phyloP scores from a whole-genome alignment of 2,113 vertebrate species.

The Onychostruthus taczanowskii region DNA sequence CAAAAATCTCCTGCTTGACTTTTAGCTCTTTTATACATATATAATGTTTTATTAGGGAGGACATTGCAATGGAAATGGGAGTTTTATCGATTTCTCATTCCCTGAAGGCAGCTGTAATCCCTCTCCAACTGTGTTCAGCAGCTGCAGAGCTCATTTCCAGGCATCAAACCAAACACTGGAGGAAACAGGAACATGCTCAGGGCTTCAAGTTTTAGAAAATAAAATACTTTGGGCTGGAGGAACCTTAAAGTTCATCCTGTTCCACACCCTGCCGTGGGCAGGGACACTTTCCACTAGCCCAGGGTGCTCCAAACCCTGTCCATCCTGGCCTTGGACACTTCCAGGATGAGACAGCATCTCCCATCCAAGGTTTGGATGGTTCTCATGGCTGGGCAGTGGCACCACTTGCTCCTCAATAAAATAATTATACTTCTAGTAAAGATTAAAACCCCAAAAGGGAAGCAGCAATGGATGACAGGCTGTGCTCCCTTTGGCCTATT shows the following conservation, averaged over 20 bases:
- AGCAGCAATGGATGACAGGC: neutral
- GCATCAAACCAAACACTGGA: neutral
- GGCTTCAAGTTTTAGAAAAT: neutral
- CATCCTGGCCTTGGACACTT: accelerated
- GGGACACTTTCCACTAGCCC: neutral
- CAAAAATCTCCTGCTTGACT: neutral
- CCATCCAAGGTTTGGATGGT: neutral
- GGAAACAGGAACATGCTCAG: neutral
- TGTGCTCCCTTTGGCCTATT: neutral
- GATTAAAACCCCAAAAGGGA: neutral
- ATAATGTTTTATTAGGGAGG: neutral
- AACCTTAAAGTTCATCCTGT: neutral
- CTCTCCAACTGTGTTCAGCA: neutral
- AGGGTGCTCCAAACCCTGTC: accelerated
- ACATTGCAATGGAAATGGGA: neutral
- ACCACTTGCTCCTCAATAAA: neutral
- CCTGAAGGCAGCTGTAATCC: neutral
- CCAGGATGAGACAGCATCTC: neutral
- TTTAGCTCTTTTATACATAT: neutral
- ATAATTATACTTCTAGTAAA: neutral
- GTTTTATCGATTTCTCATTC: neutral
- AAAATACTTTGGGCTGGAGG: neutral
- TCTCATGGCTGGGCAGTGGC: neutral
- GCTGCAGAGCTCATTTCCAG: neutral
- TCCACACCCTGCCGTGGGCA: neutral